Base-by-base conservation (phyloP, 2,797 vertebrate species). In the Sebastes wilsoni region DNA sequence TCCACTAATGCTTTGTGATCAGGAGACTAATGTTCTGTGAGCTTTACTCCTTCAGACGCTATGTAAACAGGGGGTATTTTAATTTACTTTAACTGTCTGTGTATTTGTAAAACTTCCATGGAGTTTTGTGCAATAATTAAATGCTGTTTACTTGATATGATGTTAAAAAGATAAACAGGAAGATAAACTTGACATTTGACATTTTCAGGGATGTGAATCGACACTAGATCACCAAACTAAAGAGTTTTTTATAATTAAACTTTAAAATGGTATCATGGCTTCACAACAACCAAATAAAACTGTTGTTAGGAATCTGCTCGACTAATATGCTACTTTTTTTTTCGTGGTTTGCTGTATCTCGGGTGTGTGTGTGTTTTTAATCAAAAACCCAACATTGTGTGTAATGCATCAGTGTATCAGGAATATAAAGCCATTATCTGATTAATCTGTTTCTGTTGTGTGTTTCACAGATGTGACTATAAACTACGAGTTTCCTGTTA, bases 341-440 rank as follows among this genome's bases (percentile, higher is more conserved):
- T 54, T 58, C 62, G 54, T 75, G 66, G 32, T 80, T 78, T 76
- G 38, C 42, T 83, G 69, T 85, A 58, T 76, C 59, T 25, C 72
- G 8, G 13, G 5, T 59, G 18, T 46, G 42, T 46, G 42, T 69
- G 70, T 83, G 34, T 79, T 60, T 72, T 70, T 64, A 54, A 86
- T 88, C 54, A 74, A 28, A 61, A 70, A 64, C 58, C 8, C 3
- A 69, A 36, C 18, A 62, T 67, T 69, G 59, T 77, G 68, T 92
- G 72, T 85, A 75, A 83, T 79, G 60, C 55, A 80, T 85, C 66
- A 84, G n/a, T 88, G 85, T 84, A 78, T 88, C 42, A 54, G 93
- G 92, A 94, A 93, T 92, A 93, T 92, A 93, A 95, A 95, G 94
- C 93, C 93, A 95, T 95, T 85, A 86, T 75, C 77, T 84, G 66